Evolutionary conservation across 2,888 invertebrate genomes (phyloP).

Genomic region (Andricus curvator): DNA sequence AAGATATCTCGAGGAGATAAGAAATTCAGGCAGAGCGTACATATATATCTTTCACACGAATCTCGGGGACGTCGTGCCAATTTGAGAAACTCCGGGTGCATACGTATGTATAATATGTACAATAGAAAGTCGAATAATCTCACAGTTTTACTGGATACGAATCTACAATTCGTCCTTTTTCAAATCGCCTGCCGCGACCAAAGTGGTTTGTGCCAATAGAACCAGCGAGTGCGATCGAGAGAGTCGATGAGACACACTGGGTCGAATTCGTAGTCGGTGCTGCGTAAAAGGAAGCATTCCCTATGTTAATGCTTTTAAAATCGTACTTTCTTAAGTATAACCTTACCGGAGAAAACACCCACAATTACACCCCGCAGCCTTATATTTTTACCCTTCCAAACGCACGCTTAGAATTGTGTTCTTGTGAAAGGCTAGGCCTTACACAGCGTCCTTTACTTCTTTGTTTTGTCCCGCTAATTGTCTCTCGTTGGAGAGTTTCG

Average conservation of each 20-base stretch:
- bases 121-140: conserved; percentile 47
- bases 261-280: conserved; percentile 23
- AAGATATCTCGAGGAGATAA: conserved; percentile 62
- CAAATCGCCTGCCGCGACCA: conserved; percentile 13
- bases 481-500: conserved; percentile 10
- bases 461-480: conserved; percentile 24
- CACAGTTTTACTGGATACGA: conserved; percentile 54
- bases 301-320: conserved; percentile 15
- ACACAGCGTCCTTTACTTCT: conserved; percentile 56
- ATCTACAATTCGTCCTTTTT: conserved; percentile 39
- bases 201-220: conserved; percentile 18
- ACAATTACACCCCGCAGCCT: conserved; percentile 22
- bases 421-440: conserved; percentile 59
- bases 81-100: conserved; percentile 31
- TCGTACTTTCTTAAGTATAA: conserved; percentile 32
- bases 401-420: conserved; percentile 56
- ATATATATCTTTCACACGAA: conserved; percentile 30
- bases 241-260: conserved; percentile 19
- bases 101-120: conserved; percentile 43
- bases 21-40: conserved; percentile 36
- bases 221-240: conserved; percentile 21
- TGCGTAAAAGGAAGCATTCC: conserved; percentile 6
- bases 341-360: conserved; percentile 37
- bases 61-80: conserved; percentile 20
- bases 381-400: conserved; percentile 51